Conservation (phyloP, 2,797 vertebrate species). For the Neosilurus hyrtlii region DNA sequence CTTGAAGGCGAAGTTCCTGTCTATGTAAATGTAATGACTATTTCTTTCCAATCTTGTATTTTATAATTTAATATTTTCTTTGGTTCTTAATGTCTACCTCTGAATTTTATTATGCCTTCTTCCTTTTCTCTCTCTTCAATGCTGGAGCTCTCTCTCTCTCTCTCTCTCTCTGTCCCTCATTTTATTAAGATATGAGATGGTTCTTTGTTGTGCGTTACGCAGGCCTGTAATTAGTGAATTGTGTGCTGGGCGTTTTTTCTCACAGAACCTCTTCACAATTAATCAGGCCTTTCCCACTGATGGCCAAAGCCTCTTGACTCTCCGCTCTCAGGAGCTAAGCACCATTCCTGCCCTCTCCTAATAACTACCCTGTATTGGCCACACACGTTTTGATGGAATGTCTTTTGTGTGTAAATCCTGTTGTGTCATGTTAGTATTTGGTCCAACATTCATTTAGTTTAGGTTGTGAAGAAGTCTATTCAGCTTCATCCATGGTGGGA, state of each 20-base stretch:
- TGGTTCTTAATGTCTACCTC: background rate
- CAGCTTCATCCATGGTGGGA: background rate
- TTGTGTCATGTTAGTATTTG: constrained; percentile 22
- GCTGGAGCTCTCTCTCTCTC: constrained; percentile 44
- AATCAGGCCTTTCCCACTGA: constrained; percentile 84
- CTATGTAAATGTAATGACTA: too few relatives aligned
- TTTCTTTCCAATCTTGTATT: background rate
- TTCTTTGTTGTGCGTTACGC: constrained; percentile 78
- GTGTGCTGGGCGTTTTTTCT: constrained; percentile 79
- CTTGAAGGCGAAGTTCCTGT: too few relatives aligned
- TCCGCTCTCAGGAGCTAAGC: constrained; percentile 53
- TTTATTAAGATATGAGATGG: constrained; percentile 83
- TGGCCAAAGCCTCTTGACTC: constrained; percentile 73
- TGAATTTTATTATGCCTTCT: background rate
- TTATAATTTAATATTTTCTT: background rate
- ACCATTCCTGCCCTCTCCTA: constrained; percentile 32
- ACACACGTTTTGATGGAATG: constrained; percentile 45
- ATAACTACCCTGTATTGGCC: constrained; percentile 37
- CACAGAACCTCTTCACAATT: constrained; percentile 82
- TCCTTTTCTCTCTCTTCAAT: background rate
- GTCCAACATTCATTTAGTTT: constrained; percentile 13
- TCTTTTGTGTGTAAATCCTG: constrained; percentile 41
- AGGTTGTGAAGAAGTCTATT: background rate
- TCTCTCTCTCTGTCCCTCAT: constrained; percentile 75
- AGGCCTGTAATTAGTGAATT: constrained; percentile 79